Conservation (phyloP, 2,888 invertebrate genomes). For the Ophonus ardosiacus region DNA sequence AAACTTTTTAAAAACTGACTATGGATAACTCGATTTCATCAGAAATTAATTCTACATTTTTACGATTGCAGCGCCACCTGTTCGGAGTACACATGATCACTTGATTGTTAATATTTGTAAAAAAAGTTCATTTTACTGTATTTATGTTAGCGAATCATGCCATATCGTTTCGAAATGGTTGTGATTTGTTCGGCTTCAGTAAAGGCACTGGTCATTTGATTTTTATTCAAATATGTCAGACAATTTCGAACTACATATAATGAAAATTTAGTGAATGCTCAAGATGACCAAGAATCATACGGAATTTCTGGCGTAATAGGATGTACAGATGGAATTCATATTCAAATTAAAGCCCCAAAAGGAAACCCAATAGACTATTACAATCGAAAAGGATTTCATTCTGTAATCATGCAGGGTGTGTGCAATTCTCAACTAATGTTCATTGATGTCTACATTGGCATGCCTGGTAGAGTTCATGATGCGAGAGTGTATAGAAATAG, state of each 20-base stretch:
- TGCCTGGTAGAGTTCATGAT: conserved; percentile 64
- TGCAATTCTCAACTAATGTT: conserved; percentile 46
- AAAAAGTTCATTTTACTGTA: conserved; percentile 37
- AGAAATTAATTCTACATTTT: too few species aligned
- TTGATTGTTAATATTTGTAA: background rate
- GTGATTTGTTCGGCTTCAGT: background rate
- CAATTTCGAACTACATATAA: background rate
- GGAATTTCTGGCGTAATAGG: conserved; percentile 39
- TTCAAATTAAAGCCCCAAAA: conserved; percentile 53
- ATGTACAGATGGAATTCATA: conserved; percentile 56
- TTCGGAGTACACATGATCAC: too few species aligned
- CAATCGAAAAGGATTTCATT: conserved; percentile 51
- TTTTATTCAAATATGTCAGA: conserved; percentile 4
- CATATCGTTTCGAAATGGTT: background rate
- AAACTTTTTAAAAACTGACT: too few species aligned
- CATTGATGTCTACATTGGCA: conserved; percentile 60
- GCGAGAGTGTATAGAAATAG: conserved; percentile 61
- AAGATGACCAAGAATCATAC: too few species aligned
- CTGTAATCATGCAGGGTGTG: conserved; percentile 51
- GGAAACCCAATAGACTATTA: conserved; percentile 33
- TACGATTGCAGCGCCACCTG: too few species aligned
- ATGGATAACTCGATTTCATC: too few species aligned
- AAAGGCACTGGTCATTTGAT: conserved; percentile 20
- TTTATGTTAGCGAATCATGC: conserved; percentile 26
- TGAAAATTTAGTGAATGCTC: background rate